A percentile compares a stretch with the other conserved stretches of the same genome.
phyloP scores from a whole-genome alignment of 2,797 vertebrate species.

The Cichlasoma orientale region DNA sequence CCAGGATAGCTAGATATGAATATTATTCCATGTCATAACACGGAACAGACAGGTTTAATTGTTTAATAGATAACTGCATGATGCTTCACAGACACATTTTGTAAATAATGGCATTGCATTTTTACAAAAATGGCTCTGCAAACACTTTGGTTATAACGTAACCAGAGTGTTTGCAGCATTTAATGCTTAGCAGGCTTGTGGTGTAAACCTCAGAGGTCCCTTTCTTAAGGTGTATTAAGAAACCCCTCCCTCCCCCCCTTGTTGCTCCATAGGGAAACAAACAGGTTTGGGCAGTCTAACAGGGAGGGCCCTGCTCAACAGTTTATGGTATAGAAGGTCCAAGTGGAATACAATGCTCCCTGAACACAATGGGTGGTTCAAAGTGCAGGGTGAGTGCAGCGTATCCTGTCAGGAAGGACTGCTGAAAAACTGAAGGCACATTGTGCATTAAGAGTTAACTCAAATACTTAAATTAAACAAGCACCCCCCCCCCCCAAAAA shows the following conservation, averaged over 20 bases:
- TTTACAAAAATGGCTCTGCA: not conserved
- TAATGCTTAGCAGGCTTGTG: not conserved
- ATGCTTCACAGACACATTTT: not conserved
- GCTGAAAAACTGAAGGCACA: not conserved
- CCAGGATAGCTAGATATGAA: too few relatives aligned
- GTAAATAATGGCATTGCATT: too few relatives aligned
- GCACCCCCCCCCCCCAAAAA: not conserved
- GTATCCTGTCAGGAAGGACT: constrained; percentile 67
- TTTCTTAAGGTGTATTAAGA: not conserved
- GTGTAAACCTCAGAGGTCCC: not conserved
- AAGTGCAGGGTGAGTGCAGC: constrained; percentile 22
- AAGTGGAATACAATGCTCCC: constrained; percentile 43
- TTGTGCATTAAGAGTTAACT: not conserved
- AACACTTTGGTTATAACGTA: not conserved
- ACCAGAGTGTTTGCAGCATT: not conserved
- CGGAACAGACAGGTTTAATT: not conserved
- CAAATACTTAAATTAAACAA: not conserved
- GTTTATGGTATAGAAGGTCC: constrained; percentile 27
- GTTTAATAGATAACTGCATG: not conserved
- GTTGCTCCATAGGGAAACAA: constrained; percentile 34
- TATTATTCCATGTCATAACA: not conserved
- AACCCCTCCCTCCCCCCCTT: not conserved
- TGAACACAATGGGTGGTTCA: constrained; percentile 37
- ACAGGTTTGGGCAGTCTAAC: constrained; percentile 23
- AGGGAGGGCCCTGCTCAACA: constrained; percentile 19